Evolutionary conservation across 2,113 vertebrate genomes (phyloP).

Genomic region (Apteryx mantelli): DNA sequence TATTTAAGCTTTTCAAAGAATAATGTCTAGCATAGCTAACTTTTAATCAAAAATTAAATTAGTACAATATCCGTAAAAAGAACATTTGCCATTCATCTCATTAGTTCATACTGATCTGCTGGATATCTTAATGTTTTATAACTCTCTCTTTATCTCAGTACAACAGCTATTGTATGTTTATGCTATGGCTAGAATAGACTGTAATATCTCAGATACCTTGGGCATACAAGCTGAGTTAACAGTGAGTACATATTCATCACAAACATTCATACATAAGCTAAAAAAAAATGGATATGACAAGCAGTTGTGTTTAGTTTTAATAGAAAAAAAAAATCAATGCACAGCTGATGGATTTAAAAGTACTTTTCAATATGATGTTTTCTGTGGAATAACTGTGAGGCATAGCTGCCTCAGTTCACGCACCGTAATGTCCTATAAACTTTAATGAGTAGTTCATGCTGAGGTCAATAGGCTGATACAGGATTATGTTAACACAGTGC

Average conservation of each 20-base stretch:
- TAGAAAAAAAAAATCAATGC: background rate
- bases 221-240: background rate
- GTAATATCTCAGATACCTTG: background rate
- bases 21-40: background rate
- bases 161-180: background rate
- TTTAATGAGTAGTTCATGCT: constrained; percentile 36
- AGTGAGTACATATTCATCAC: background rate
- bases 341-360: background rate
- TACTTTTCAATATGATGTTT: background rate
- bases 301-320: background rate
- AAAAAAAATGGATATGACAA: background rate
- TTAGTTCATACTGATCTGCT: background rate
- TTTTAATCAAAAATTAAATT: background rate
- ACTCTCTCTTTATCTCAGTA: background rate
- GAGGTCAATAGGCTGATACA: background rate
- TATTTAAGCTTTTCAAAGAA: background rate
- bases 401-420: background rate
- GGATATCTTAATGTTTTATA: background rate
- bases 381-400: background rate
- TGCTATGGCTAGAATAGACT: background rate
- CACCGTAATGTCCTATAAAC: constrained; percentile 37
- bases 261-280: constrained; percentile 28
- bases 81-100: background rate
- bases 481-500: background rate
- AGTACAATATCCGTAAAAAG: background rate